These are phyloP conservation scores for Trissoscelio sp. DNA, from an alignment of 2,888 invertebrate species.

Conservation along the genomic window DNA sequence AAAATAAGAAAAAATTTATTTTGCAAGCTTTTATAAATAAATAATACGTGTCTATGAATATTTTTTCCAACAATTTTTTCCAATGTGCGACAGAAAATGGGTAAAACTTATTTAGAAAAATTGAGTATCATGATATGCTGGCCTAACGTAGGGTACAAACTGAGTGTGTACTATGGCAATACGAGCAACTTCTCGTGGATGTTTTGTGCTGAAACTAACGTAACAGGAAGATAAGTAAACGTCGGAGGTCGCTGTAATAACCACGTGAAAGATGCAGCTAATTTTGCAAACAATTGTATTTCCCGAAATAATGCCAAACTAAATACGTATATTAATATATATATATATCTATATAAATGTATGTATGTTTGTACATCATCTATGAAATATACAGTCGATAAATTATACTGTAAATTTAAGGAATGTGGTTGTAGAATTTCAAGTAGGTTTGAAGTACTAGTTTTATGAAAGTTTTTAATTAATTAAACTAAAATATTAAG, in stretches of 20 bases:
- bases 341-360: no score
- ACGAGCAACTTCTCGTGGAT: not conserved
- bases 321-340: conserved; percentile 61
- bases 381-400: not conserved
- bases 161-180: not conserved
- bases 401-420: not conserved
- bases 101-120: no score
- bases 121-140: not conserved
- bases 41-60: no score
- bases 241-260: conserved; percentile 53
- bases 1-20: no score
- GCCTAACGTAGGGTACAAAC: not conserved
- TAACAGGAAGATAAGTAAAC: conserved; percentile 14
- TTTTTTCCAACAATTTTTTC: no score
- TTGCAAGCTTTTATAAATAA: no score
- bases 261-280: conserved; percentile 70
- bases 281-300: conserved; percentile 69
- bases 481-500: no score
- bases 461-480: no score
- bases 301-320: conserved; percentile 65
- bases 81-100: no score
- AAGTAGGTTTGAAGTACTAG: no score
- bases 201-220: conserved; percentile 34
- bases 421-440: no score
- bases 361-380: not conserved